Percentiles rank a stretch among this genome's conserved stretches.
Evolutionary conservation across 2,113 vertebrate species (phyloP).

Genomic region (Callorhinus ursinus): DNA sequence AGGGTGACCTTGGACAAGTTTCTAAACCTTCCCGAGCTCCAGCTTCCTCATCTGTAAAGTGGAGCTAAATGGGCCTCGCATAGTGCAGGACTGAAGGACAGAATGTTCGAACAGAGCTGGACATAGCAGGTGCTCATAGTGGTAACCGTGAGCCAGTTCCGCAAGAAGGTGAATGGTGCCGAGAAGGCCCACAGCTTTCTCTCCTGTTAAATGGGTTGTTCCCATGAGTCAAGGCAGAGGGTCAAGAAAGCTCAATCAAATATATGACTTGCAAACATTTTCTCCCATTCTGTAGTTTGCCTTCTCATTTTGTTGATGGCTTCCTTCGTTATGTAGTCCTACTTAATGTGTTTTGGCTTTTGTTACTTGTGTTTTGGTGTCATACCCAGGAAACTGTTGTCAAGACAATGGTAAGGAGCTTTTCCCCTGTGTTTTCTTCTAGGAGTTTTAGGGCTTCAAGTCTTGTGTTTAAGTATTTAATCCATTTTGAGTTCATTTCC

Average conservation of each 20-base stretch:
- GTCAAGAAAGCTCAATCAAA: neutral
- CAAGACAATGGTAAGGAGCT: neutral
- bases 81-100: neutral
- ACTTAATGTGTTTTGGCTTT: neutral
- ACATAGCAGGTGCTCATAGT: fast-evolving
- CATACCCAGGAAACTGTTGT: neutral
- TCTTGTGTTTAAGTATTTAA: neutral
- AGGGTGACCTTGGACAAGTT: neutral
- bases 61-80: fast-evolving
- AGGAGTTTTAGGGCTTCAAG: neutral
- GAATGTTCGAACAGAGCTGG: fast-evolving
- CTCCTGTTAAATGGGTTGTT: neutral
- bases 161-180: no score
- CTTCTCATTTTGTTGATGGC: no score
- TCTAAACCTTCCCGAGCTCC: neutral
- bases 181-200: fast-evolving
- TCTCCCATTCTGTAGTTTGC: neutral
- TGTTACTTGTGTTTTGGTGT: neutral
- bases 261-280: neutral
- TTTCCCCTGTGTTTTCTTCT: neutral
- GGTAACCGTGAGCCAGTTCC: no score
- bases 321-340: neutral
- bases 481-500: neutral
- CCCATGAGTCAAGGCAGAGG: neutral
- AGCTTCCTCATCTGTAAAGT: neutral